phyloP scores from a whole-genome alignment of 2,797 vertebrate species.

The Stomatorhinus walkeri region DNA sequence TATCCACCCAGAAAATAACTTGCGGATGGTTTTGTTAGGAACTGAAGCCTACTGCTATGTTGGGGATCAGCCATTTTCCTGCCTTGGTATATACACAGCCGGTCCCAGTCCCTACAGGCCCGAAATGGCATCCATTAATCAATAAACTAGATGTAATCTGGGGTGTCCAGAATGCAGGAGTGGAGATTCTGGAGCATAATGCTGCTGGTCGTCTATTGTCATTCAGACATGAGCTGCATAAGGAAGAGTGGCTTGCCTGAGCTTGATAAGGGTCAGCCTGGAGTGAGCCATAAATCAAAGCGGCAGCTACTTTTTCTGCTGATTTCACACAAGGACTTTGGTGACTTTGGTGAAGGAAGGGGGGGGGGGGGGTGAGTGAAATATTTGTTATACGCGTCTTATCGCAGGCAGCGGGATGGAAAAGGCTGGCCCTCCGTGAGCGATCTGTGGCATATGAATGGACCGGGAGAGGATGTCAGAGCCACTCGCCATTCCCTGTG shows the following conservation, averaged over 20 bases:
- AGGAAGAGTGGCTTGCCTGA: constrained; percentile 76
- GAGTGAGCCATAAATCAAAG: constrained; percentile 92
- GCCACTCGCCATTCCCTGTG: background rate
- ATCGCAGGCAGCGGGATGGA: constrained; percentile 63
- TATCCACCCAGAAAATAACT: constrained; percentile 48
- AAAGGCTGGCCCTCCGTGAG: constrained; percentile 79
- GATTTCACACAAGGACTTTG: constrained; percentile 68
- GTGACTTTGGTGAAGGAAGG: constrained; percentile 26
- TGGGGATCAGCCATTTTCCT: constrained; percentile 60
- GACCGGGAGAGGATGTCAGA: constrained; percentile 35
- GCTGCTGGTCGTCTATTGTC: constrained; percentile 89
- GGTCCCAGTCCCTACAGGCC: constrained; percentile 24
- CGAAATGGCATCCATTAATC: constrained; percentile 75
- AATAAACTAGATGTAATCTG: constrained; percentile 94
- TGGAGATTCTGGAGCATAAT: constrained; percentile 86
- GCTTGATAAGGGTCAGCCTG: constrained; percentile 88
- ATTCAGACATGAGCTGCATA: constrained; percentile 86
- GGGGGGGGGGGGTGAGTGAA: constrained; percentile 42
- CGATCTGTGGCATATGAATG: constrained; percentile 58
- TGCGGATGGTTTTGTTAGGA: background rate
- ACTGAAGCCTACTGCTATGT: constrained; percentile 58
- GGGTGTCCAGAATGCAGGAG: constrained; percentile 83
- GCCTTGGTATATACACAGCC: constrained; percentile 41
- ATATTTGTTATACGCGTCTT: constrained; percentile 80
- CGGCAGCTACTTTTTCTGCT: constrained; percentile 52